Evolutionary conservation across 2,888 invertebrate genomes (phyloP).

Genomic region (Monoplex corrugatus): DNA sequence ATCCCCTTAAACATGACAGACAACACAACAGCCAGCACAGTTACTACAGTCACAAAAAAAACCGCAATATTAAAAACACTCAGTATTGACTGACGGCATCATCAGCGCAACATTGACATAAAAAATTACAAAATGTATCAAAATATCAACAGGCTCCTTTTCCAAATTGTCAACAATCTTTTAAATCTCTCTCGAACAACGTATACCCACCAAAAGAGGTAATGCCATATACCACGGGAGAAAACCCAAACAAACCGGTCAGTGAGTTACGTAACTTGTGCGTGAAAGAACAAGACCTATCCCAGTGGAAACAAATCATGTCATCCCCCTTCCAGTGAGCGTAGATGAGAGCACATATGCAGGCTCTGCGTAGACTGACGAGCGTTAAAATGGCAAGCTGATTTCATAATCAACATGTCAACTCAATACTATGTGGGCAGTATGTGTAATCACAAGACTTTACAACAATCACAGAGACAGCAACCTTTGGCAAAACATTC

Average conservation of each 20-base stretch:
- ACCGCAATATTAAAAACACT: background rate
- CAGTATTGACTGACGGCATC: too few relatives aligned
- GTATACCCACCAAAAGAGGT: background rate
- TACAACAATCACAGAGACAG: too few relatives aligned
- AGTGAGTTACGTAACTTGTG: conserved; percentile 16
- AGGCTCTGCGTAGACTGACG: too few relatives aligned
- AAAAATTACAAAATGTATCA: conserved; percentile 34
- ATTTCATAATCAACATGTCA: too few relatives aligned
- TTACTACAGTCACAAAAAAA: background rate
- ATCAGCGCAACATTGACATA: background rate
- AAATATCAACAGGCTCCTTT: background rate
- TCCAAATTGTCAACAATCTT: background rate
- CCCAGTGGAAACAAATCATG: background rate
- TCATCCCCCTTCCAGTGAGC: too few relatives aligned
- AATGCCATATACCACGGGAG: background rate
- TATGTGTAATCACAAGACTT: too few relatives aligned
- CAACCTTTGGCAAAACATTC: too few relatives aligned
- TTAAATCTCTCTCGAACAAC: background rate
- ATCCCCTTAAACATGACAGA: too few relatives aligned
- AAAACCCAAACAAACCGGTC: background rate
- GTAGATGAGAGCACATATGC: too few relatives aligned
- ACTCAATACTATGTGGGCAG: too few relatives aligned
- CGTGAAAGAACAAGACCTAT: conserved; percentile 8
- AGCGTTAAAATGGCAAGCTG: too few relatives aligned
- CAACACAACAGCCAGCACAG: background rate